A percentile compares a stretch with the other conserved stretches of the same genome.
phyloP scores from a whole-genome alignment of 2,888 invertebrate species.

The Sinopyrophorus schimmeli region DNA sequence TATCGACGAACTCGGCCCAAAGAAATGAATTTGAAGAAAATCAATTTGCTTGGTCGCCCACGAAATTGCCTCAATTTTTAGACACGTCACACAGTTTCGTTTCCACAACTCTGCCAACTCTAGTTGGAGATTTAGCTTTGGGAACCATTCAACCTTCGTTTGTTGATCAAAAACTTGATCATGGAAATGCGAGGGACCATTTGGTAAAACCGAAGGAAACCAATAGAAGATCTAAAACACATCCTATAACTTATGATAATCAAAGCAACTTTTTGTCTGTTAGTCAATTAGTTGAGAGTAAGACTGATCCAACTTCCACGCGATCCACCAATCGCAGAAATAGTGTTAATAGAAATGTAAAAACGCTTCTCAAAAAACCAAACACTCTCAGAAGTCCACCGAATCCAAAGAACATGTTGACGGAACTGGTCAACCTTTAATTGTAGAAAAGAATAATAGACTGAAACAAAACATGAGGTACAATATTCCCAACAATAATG shows the following conservation, averaged over 20 bases:
- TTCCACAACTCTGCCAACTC: slow-evolving; percentile 61
- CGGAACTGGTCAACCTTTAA: background rate
- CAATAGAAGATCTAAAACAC: slow-evolving; percentile 26
- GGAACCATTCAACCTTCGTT: slow-evolving; percentile 41
- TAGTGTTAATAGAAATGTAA: slow-evolving; percentile 42
- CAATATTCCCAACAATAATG: slow-evolving; percentile 18
- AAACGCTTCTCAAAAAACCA: slow-evolving; percentile 28
- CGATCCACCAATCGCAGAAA: slow-evolving; percentile 44
- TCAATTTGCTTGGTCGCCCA: slow-evolving; percentile 62
- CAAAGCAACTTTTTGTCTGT: slow-evolving; percentile 63
- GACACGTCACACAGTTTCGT: slow-evolving; percentile 54
- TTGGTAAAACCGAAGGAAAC: slow-evolving; percentile 27
- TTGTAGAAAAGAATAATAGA: slow-evolving; percentile 6
- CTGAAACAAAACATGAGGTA: slow-evolving; percentile 20
- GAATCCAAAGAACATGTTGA: slow-evolving; percentile 23
- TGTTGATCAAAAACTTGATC: slow-evolving; percentile 49
- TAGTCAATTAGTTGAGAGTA: slow-evolving; percentile 65
- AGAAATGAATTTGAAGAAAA: slow-evolving; percentile 52
- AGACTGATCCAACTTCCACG: slow-evolving; percentile 43
- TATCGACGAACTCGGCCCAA: slow-evolving; percentile 42
- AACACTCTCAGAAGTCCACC: slow-evolving; percentile 16
- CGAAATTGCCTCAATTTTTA: slow-evolving; percentile 56
- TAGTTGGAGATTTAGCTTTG: slow-evolving; percentile 64
- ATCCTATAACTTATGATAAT: slow-evolving; percentile 41
- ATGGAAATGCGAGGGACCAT: slow-evolving; percentile 10